A percentile compares a stretch with the other conserved stretches of the same genome.
Evolutionary conservation across 2,797 vertebrate species (phyloP).

Genomic region (Xiphophorus birchmanni): DNA sequence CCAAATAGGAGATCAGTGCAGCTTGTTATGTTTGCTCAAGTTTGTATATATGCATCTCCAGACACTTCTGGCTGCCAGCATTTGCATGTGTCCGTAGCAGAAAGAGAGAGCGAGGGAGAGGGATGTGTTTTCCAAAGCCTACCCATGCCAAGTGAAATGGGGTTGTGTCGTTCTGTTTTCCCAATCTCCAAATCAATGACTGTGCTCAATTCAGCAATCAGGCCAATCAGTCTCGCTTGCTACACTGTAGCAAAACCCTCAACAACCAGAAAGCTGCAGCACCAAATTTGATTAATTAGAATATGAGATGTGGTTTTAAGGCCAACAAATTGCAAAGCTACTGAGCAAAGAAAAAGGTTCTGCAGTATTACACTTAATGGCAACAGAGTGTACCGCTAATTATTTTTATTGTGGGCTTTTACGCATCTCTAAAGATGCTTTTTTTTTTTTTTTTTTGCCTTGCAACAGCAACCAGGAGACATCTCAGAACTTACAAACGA

Average conservation of each 20-base stretch:
- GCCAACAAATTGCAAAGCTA: conserved; percentile 17
- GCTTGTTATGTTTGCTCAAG: conserved; percentile 45
- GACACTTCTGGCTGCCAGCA: conserved; percentile 60
- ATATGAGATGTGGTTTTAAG: conserved; percentile 21
- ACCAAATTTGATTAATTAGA: conserved; percentile 52
- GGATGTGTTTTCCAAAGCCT: conserved; percentile 45
- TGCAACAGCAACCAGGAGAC: background rate
- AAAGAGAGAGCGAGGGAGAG: background rate
- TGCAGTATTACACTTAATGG: conserved; percentile 1
- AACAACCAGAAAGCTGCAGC: conserved; percentile 28
- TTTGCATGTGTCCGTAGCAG: conserved; percentile 22
- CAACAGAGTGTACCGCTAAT: conserved; percentile 3
- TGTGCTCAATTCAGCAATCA: conserved; percentile 51
- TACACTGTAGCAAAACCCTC: conserved; percentile 44
- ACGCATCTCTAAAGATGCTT: conserved; percentile 4
- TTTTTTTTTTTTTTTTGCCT: background rate
- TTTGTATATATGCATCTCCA: conserved; percentile 42
- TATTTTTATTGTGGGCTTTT: background rate
- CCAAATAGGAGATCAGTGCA: conserved; percentile 77
- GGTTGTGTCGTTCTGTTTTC: conserved; percentile 42
- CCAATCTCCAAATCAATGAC: conserved; percentile 66
- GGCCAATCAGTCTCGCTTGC: conserved; percentile 50
- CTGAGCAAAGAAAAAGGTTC: conserved; percentile 12
- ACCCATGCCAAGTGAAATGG: conserved; percentile 58
- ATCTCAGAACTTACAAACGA: conserved; percentile 9